Evolutionary conservation across 2,797 vertebrate genomes (phyloP), one percentile per base, ranked within the genome.

Genomic region (Kryptolebias ocellatus): DNA sequence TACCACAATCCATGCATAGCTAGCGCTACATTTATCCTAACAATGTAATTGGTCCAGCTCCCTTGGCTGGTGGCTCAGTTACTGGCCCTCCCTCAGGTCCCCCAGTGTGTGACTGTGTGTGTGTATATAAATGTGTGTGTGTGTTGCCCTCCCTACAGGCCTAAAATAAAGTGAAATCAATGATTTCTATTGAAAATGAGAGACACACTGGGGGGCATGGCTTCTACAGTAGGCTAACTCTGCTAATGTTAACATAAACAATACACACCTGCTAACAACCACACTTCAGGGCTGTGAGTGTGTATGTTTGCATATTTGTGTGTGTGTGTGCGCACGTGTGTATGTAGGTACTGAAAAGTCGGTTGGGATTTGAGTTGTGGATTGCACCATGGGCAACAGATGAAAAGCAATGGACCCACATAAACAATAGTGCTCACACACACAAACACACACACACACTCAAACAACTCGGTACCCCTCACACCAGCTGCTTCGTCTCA

Each of bases 1-100:
- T 94, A 94, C 94, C 93, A 93, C 93, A 94, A 94, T 93, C 93
- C 92, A 89, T 93, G 93, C 92, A 92, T 92, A 84, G 92, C 83
- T 50, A 76, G 78, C 75, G 88, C 88, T 91, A 70, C 91, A 89
- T 94, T 94, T 92, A 87, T 94, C 92, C 93, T 92, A 94, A 91
- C 92, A 92, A 87, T 94, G 93, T 95, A 95, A 95, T 94, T 94
- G 94, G 94, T 92, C 94, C 92, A 94, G 92, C 93, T 95, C 90
- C 94, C 90, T 88, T 65, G 90, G 90, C 92, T 89, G 91, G 91
- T 94, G 94, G 91, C 93, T 94, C 93, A 94, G 92, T 92, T 84
- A 91, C 92, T 74, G 87, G 90, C 91, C 91, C 91, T 92, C 90
- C 90, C 92, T 83, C 74, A 93, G 92, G 92, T 91, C 93, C 85